A percentile compares a stretch with the other conserved stretches of the same genome.
Evolutionary conservation across 2,888 invertebrate genomes (phyloP).

Genomic region (Synanthedon myopaeformis): DNA sequence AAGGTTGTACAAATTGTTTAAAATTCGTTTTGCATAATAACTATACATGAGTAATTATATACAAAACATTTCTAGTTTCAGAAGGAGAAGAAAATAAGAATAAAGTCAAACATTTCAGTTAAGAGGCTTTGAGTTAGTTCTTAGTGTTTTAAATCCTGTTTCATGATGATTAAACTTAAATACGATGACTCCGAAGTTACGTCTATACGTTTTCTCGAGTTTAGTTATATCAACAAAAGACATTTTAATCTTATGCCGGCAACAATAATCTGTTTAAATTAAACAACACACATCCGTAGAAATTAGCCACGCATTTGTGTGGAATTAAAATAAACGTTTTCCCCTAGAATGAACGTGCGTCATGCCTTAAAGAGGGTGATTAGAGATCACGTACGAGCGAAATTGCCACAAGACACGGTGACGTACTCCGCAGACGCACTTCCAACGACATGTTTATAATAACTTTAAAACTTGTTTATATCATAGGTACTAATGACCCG

Average conservation of each 20-base stretch:
- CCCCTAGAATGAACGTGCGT: slow-evolving; percentile 41
- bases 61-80: no score
- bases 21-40: no score
- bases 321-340: slow-evolving; percentile 57
- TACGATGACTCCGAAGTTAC: no score
- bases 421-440: slow-evolving; percentile 19
- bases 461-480: no score
- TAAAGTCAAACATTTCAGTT: no score
- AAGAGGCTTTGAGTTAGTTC: no score
- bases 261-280: slow-evolving; percentile 43
- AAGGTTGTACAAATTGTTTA: no score
- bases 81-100: no score
- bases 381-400: slow-evolving; percentile 43
- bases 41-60: no score
- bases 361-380: slow-evolving; percentile 52
- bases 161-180: no score
- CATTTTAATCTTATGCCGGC: slow-evolving; percentile 19
- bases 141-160: no score
- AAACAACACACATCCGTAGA: slow-evolving; percentile 47
- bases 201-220: not conserved
- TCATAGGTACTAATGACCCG: no score
- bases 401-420: slow-evolving; percentile 37
- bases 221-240: not conserved
- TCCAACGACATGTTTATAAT: not conserved
- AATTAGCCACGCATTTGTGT: slow-evolving; percentile 58